Evolutionary conservation across 1,140 invertebrate species (phyloP), one percentile per base, ranked within the genome.

Genomic region (Condylostylus longicornis): DNA sequence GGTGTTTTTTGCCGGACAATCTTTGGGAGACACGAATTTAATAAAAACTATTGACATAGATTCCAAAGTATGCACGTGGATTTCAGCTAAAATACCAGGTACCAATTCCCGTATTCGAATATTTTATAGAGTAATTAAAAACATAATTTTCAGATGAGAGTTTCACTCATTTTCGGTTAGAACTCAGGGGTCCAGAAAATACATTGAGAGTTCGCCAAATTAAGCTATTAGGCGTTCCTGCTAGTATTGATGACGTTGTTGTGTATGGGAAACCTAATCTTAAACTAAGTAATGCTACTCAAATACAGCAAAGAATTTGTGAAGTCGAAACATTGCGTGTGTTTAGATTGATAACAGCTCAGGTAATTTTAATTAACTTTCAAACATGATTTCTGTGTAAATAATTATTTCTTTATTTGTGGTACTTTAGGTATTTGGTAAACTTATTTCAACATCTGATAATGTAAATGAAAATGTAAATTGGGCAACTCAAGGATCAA

Each of bases 311-410:
- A 49, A 70, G 77, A 34, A 82, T 87, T 52, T 89, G 87, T 50
- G 90, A 97, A 65, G 66, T 78, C 10, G 90, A 97, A 65, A 95
- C 91, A 0, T 62, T 97, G 8, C 74, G 84, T 50, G 89, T 97
- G 0, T 96, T 97, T 56, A 70, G 90, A n/a, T 66, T 93, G 1
- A 81, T 97, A 5, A 94, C 89, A 1, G 82, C 84, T 43, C 83
- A 90, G 70, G 85, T 83, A 59, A 25, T 25, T 25, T 49, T 22
- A 46, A 33, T 32, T 37, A n/a, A n/a, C n/a, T n/a, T n/a, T 38
- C 31, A 33, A 33, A 18, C 25, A 3, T 2, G 12, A 36, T 25
- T 17, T 6, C 18, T 22, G 8, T 17, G 19, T 31, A 18, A 7
- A 17, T 14, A 19, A 42, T 2, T 37, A 18, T 23, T 17, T 2